Evolutionary conservation across 2,888 invertebrate species (phyloP), one percentile per base, ranked within the genome.

Genomic region (Hartigia nigra): DNA sequence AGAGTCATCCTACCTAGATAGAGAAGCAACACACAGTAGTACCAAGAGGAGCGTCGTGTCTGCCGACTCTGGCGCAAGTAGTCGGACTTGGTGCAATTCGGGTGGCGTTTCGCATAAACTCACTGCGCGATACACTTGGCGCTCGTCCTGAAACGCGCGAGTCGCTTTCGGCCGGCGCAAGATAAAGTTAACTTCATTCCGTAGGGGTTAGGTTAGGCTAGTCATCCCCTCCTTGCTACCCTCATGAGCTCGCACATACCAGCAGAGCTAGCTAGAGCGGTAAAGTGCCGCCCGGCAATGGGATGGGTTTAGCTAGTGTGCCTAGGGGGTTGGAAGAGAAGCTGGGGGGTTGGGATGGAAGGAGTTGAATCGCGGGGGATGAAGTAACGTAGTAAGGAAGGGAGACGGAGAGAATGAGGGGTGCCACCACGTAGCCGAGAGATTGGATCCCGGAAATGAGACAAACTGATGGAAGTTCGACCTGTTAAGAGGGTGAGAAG

Each of bases 401-500:
- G 69, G 81, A 80, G 84, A 80, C 77, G 77, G 37, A 74, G 37
- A 77, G 76, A 55, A 76, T 36, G 74, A 34, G 77, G 77, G 76
- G 79, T 80, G 85, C 83, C 84, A 85, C 82, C 85, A 86, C 79
- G 84, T 85, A 87, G 87, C 85, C 87, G 86, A 86, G 87, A 90
- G 89, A 89, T 90, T 90, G 89, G 89, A 90, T 90, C 86, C 89
- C 87, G 89, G 90, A 91, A 91, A 91, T 90, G 90, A 90, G 90
- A 90, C 88, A 89, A 89, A 90, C 88, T 88, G 88, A 89, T 87
- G 89, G 87, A 87, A 85, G 83, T 84, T 81, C 86, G 86, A 87
- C 85, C 82, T 84, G 84, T 80, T 81, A 55, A 55, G 55, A 55
- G 55, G 55, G 55, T 55, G 55, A 55, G 55, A 55, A 55, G 55